These are phyloP conservation scores for Melanostigma gelatinosum DNA, from an alignment of 2,113 vertebrate genomes.

Conservation along the genomic window DNA sequence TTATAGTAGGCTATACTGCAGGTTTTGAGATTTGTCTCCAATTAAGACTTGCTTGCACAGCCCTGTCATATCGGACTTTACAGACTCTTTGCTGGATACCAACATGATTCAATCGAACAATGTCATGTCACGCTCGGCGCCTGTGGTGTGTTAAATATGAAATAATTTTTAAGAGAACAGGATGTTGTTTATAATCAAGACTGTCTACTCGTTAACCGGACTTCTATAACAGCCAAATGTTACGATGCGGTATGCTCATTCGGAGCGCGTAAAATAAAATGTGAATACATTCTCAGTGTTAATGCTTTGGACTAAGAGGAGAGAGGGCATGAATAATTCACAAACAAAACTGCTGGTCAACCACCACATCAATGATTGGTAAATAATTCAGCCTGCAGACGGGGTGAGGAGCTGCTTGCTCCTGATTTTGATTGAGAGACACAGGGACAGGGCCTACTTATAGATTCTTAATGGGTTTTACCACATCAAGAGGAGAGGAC, in stretches of 20 bases:
- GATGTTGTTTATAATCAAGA: conserved; percentile 24
- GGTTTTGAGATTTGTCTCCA: conserved; percentile 43
- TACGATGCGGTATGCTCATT: conserved; percentile 47
- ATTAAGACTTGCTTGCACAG: conserved; percentile 29
- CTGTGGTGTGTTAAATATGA: conserved; percentile 2
- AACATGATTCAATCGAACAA: conserved; percentile 30
- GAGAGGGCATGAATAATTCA: conserved; percentile 80
- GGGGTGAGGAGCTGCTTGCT: conserved; percentile 72
- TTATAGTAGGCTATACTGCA: conserved; percentile 17
- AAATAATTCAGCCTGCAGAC: conserved; percentile 80
- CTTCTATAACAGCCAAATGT: conserved; percentile 36
- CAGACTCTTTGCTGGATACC: conserved; percentile 16
- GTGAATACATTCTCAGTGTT: conserved; percentile 71
- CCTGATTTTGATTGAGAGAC: conserved; percentile 81
- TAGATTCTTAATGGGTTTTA: conserved; percentile 80
- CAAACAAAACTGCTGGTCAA: conserved; percentile 79
- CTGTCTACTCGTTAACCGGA: conserved; percentile 24
- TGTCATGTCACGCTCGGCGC: neutral
- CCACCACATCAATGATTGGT: conserved; percentile 80
- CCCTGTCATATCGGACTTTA: conserved; percentile 23
- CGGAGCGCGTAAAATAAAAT: conserved; percentile 61
- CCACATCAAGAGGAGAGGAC: conserved; percentile 76
- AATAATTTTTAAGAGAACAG: conserved; percentile 8
- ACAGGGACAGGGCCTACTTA: conserved; percentile 75
- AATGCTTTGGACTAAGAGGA: conserved; percentile 72